Conservation (phyloP, 2,888 invertebrate genomes). For the Aphrophora alni region DNA sequence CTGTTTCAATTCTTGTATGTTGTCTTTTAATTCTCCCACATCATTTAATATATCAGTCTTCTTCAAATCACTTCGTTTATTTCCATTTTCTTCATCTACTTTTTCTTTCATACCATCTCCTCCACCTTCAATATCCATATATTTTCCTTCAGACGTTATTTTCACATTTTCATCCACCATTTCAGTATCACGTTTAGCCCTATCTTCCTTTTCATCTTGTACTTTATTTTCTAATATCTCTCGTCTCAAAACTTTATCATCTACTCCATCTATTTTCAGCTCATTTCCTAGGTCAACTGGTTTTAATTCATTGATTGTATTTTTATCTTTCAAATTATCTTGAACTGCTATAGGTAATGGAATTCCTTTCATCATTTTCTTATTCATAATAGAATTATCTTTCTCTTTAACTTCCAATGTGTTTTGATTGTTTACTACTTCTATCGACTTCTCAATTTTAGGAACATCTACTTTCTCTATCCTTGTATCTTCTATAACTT, state of each 20-base stretch:
- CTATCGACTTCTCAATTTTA: not conserved
- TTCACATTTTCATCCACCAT: slow-evolving; percentile 28
- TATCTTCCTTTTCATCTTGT: slow-evolving; percentile 35
- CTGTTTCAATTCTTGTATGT: not conserved
- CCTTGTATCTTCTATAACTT: slow-evolving; percentile 21
- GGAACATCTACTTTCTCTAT: not conserved
- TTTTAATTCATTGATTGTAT: slow-evolving; percentile 38
- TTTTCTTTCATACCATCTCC: slow-evolving; percentile 51
- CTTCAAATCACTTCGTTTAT: slow-evolving; percentile 23
- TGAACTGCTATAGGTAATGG: slow-evolving; percentile 45
- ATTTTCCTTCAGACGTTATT: not conserved
- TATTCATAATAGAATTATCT: slow-evolving; percentile 23
- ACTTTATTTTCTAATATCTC: slow-evolving; percentile 45
- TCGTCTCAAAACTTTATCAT: slow-evolving; percentile 40
- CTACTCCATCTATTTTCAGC: slow-evolving; percentile 33
- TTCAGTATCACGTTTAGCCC: slow-evolving; percentile 48
- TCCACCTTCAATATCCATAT: slow-evolving; percentile 49
- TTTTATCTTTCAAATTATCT: slow-evolving; percentile 27
- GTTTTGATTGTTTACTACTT: not conserved
- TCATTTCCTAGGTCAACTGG: slow-evolving; percentile 35
- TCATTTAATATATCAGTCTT: not conserved
- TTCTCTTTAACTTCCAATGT: not conserved
- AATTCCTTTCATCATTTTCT: slow-evolving; percentile 45
- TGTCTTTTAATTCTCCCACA: slow-evolving; percentile 1
- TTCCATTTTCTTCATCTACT: not conserved